Base-by-base conservation (phyloP, 2,113 vertebrate genomes). In the Catagonus wagneri region DNA sequence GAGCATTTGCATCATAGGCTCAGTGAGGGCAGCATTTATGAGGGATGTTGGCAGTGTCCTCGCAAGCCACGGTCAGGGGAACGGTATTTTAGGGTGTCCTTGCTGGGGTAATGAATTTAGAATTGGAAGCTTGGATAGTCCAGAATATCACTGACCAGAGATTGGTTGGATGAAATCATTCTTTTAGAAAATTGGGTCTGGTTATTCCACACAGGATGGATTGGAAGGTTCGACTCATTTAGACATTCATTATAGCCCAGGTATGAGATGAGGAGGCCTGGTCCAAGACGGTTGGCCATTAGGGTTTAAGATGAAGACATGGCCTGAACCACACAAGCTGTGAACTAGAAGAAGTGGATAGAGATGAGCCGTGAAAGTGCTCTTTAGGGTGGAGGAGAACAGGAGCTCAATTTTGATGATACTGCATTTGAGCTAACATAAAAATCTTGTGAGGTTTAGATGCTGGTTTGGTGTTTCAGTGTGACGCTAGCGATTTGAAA, bases 401-500 rank as follows among this genome's bases (percentile, higher is more conserved):
- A 25, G 58, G 22, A 78, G 22, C 54, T 91, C 9, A 15, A 68
- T 60, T 95, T 63, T 75, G 10, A 63, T 52, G 65, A 15, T 32
- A 27, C 14, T 32, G 7, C 69, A 13, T 75, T 81, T 83, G 66
- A 83, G 39, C 36, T 88, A 17, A 94, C 76, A 56, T 61, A 9
- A 63, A 88, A 85, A 9, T 66, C 23, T 27, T 72, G 25, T 34
- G 44, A 39, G 25, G 7, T 84, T 84, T 83, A 83, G 23, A 61
- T 65, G 7, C 4, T 89, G 58, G 8, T 72, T 84, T 95, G 23
- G 44, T 56, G 3, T 86, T 61, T 89, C n/a, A 65, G 0, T 36
- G 25, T 86, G 66, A 86, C 65, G 34, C 29, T 65, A 68, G 52
- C 50, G n/a, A 44, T 85, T 80, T 93, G n/a, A 76, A 96, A 89